These are phyloP conservation scores for Phrynosoma platyrhinos DNA, from an alignment of 2,113 vertebrate species.

Conservation along the genomic window DNA sequence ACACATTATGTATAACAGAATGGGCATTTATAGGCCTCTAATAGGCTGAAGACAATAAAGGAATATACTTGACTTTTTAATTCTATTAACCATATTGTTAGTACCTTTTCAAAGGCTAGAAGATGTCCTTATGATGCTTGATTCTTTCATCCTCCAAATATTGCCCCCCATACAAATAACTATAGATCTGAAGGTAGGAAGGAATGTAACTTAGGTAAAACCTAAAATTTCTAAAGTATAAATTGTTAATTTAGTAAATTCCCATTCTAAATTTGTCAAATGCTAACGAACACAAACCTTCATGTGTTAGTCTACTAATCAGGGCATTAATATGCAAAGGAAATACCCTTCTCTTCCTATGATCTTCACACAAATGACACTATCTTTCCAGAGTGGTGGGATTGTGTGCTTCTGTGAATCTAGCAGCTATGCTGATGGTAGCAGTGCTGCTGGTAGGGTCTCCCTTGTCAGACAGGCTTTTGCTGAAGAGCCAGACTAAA, in stretches of 20 bases:
- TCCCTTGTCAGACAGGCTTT: too few species aligned
- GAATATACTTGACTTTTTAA: neutral
- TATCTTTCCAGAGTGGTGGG: too few species aligned
- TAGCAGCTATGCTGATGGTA: too few species aligned
- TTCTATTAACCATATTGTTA: neutral
- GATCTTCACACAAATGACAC: too few species aligned
- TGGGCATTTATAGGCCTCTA: neutral
- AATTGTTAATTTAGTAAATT: neutral
- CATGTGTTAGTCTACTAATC: too few species aligned
- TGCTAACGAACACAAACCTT: too few species aligned
- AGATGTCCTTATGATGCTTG: neutral
- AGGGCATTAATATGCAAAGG: too few species aligned
- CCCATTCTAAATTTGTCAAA: neutral
- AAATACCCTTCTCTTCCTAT: too few species aligned
- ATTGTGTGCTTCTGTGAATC: too few species aligned
- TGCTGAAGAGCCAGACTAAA: too few species aligned
- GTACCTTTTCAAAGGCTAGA: neutral
- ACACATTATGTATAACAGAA: neutral
- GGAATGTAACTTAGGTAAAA: neutral
- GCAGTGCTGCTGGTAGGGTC: too few species aligned
- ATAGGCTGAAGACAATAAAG: neutral
- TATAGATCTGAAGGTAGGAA: neutral
- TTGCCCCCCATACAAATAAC: neutral
- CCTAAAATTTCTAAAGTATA: neutral
- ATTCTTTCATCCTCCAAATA: neutral